These are phyloP conservation scores for Agelas oroides DNA, from an alignment of 37 sponge, comb jelly and placozoan genomes.

Conservation along the genomic window DNA sequence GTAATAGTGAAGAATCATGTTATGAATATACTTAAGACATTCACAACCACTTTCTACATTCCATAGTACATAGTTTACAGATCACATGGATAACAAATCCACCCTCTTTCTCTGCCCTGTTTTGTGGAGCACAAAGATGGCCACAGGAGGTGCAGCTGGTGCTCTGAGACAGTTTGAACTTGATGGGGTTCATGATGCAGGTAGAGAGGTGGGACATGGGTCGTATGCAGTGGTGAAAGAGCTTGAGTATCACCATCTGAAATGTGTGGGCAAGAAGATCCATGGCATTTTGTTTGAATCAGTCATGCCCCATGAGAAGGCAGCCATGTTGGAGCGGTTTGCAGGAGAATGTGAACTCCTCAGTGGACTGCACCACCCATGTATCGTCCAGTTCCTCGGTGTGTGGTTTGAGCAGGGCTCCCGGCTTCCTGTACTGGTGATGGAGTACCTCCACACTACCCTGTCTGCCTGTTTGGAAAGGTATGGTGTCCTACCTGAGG, in stretches of 20 bases:
- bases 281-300: no score
- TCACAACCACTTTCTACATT: no score
- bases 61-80: no score
- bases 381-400: slow-evolving; percentile 53
- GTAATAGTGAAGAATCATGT: no score
- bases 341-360: no score
- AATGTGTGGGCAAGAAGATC: not conserved
- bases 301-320: no score
- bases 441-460: slow-evolving; percentile 29
- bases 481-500: slow-evolving; percentile 30
- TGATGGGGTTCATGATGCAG: not conserved
- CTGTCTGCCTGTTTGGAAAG: slow-evolving; percentile 22
- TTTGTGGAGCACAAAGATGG: no score
- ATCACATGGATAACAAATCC: no score
- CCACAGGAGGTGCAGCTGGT: no score
- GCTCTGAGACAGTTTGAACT: no score
- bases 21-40: no score
- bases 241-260: not conserved
- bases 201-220: not conserved
- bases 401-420: not conserved
- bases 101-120: not conserved
- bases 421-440: slow-evolving; percentile 34
- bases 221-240: slow-evolving; percentile 5
- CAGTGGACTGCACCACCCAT: slow-evolving; percentile 31
- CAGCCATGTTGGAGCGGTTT: no score